Evolutionary conservation across 2,113 vertebrate genomes (phyloP).

Genomic region (Telmatochromis sp.): DNA sequence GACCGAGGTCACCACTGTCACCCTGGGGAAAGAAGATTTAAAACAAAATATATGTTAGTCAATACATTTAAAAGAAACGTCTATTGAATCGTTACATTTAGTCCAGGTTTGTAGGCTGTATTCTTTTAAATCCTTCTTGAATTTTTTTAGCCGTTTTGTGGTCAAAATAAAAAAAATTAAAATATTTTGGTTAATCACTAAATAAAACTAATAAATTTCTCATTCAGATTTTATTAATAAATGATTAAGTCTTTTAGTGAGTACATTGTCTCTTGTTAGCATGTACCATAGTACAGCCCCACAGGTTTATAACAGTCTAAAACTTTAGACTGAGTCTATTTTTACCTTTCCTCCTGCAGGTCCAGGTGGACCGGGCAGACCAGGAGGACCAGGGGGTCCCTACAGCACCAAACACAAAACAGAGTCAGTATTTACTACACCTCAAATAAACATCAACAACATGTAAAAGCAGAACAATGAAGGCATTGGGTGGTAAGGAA

Average conservation of each 20-base stretch:
- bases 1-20: conserved; percentile 67
- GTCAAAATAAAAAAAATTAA: background rate
- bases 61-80: background rate
- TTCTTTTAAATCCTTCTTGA: background rate
- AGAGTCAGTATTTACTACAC: background rate
- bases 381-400: conserved; percentile 78
- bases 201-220: background rate
- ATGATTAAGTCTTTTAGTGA: background rate
- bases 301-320: background rate
- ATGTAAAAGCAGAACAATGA: background rate
- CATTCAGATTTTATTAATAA: background rate
- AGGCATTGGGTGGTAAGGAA: background rate
- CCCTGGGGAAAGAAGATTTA: conserved; percentile 65
- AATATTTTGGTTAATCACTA: background rate
- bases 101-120: background rate
- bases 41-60: background rate
- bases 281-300: background rate
- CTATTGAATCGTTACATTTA: background rate
- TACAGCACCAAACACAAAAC: conserved; percentile 37
- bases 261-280: background rate
- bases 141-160: background rate
- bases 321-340: background rate
- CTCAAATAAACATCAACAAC: background rate
- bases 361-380: conserved; percentile 71
- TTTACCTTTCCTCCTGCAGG: conserved; percentile 67